phyloP scores from a whole-genome alignment of 2,888 invertebrate species.

The Frankliniella intonsa region DNA sequence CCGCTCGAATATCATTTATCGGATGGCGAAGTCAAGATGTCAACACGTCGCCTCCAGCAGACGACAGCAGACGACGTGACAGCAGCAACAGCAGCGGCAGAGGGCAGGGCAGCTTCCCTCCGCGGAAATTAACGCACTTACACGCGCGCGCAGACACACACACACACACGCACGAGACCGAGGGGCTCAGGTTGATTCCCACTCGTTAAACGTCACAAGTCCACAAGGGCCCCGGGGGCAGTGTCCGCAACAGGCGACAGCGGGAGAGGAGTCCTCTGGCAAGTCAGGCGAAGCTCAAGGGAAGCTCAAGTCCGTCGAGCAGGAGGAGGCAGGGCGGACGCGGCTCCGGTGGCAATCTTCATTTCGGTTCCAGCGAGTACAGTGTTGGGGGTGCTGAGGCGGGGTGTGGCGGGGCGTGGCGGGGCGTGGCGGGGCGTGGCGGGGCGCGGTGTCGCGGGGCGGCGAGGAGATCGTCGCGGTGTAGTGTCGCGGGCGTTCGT shows the following conservation, averaged over 20 bases:
- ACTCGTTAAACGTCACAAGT: too few species aligned
- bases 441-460: neutral
- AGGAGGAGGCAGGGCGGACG: too few species aligned
- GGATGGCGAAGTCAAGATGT: neutral
- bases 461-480: neutral
- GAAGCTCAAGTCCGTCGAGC: too few species aligned
- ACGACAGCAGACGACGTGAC: neutral
- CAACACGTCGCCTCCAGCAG: neutral
- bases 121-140: neutral
- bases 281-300: too few species aligned
- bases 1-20: conserved; percentile 17
- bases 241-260: too few species aligned
- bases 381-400: too few species aligned
- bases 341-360: too few species aligned
- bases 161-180: neutral
- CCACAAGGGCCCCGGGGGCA: too few species aligned
- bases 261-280: too few species aligned
- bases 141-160: neutral
- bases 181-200: too few species aligned
- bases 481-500: neutral
- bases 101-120: neutral
- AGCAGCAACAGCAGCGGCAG: neutral
- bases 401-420: neutral
- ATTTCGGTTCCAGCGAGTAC: too few species aligned
- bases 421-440: neutral